Conservation (phyloP, 2,888 invertebrate species). For the Pachycephus smyrnensis region DNA sequence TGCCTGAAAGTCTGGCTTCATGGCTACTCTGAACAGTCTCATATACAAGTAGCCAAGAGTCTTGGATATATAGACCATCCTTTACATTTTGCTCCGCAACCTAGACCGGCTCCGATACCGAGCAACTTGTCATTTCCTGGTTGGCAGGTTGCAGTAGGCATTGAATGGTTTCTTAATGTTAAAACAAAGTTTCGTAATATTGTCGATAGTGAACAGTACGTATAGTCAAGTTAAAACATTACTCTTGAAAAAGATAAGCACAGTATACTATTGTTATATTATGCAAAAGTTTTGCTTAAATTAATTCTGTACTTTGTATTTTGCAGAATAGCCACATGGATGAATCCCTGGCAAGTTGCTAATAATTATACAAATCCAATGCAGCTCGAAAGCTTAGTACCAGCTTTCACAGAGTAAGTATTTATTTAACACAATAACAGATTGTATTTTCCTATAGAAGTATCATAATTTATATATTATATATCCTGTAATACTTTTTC, state of each 20-base stretch:
- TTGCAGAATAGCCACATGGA: constrained; percentile 75
- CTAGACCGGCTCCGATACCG: constrained; percentile 66
- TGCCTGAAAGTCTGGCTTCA: constrained; percentile 73
- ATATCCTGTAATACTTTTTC: constrained; percentile 19
- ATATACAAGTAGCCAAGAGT: constrained; percentile 65
- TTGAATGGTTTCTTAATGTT: constrained; percentile 70
- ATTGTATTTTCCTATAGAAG: neutral
- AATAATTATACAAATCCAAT: constrained; percentile 75
- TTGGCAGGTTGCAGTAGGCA: constrained; percentile 66
- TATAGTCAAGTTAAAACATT: constrained; percentile 22
- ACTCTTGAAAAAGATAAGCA: neutral
- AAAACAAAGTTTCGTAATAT: constrained; percentile 68
- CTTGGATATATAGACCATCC: constrained; percentile 66
- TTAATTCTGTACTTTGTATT: constrained; percentile 23
- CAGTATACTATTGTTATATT: neutral
- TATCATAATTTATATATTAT: neutral
- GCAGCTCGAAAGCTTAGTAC: constrained; percentile 73
- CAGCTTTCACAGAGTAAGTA: constrained; percentile 73
- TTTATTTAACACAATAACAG: constrained; percentile 12
- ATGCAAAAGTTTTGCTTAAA: constrained; percentile 19
- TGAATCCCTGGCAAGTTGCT: constrained; percentile 79
- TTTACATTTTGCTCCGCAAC: constrained; percentile 60
- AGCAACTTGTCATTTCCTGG: constrained; percentile 65
- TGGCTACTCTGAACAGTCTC: constrained; percentile 67
- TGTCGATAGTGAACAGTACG: constrained; percentile 71